Conservation (phyloP, 2,888 invertebrate genomes). For the Matsumyia berberina region DNA sequence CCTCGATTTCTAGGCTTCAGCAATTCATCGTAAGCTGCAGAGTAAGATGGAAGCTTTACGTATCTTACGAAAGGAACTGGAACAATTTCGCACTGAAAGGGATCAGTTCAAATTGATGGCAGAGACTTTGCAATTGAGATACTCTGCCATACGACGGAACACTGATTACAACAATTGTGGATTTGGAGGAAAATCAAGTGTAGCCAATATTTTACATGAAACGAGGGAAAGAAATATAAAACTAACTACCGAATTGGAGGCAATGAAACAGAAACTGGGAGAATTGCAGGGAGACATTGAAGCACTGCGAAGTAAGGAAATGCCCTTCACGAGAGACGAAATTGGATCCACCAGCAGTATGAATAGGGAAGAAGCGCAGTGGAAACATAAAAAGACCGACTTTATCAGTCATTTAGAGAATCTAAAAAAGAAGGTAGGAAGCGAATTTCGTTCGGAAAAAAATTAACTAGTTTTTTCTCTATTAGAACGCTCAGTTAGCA, state of each 20-base stretch:
- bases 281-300: conserved; percentile 90
- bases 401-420: conserved; percentile 83
- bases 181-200: conserved; percentile 83
- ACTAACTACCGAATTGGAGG: conserved; percentile 87
- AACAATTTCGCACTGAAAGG: conserved; percentile 91
- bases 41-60: conserved; percentile 92
- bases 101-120: conserved; percentile 93
- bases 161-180: conserved; percentile 81
- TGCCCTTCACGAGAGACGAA: conserved; percentile 66
- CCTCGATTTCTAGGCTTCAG: conserved; percentile 85
- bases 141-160: conserved; percentile 85
- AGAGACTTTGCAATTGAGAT: conserved; percentile 89
- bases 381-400: conserved; percentile 83
- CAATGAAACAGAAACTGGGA: conserved; percentile 88
- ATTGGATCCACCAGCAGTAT: conserved; percentile 19
- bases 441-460: not conserved
- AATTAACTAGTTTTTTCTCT: not conserved
- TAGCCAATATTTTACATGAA: conserved; percentile 86
- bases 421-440: conserved; percentile 81
- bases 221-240: conserved; percentile 87
- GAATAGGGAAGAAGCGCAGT: conserved; percentile 80
- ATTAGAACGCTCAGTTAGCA: conserved; percentile 89
- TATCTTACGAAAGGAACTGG: conserved; percentile 91
- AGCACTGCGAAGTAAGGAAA: conserved; percentile 85
- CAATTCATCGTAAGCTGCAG: conserved; percentile 89